Evolutionary conservation across 2,888 invertebrate species (phyloP).

Genomic region (Eledona agricola): DNA sequence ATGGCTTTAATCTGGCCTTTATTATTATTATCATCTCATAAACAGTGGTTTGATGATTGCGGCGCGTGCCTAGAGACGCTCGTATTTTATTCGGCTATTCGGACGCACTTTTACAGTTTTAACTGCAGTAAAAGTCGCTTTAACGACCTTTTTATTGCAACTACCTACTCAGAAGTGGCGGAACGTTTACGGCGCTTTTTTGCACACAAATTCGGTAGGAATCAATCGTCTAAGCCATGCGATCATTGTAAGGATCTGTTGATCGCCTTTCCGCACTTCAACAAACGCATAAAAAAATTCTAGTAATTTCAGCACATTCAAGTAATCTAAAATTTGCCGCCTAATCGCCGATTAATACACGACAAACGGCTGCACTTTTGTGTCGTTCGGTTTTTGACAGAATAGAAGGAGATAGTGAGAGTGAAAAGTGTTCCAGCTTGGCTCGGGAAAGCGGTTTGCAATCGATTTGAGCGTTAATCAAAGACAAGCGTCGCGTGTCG

Average conservation of each 20-base stretch:
- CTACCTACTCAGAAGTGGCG: slow-evolving; percentile 57
- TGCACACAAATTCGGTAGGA: slow-evolving; percentile 19
- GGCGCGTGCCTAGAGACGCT: slow-evolving; percentile 60
- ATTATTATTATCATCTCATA: slow-evolving; percentile 61
- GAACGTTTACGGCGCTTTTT: slow-evolving; percentile 47
- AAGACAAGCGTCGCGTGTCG: slow-evolving; percentile 61
- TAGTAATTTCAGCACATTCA: no score
- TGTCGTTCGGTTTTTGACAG: no score
- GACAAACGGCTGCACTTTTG: no score
- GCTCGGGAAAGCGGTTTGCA: slow-evolving; percentile 49
- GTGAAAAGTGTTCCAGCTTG: slow-evolving; percentile 58
- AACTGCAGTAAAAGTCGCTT: slow-evolving; percentile 63
- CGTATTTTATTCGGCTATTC: slow-evolving; percentile 60
- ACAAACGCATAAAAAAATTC: slow-evolving; percentile 1
- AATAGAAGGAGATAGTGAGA: no score
- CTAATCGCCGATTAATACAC: no score
- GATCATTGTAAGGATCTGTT: slow-evolving; percentile 18
- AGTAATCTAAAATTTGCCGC: no score
- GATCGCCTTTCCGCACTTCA: no score
- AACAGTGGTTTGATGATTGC: slow-evolving; percentile 57
- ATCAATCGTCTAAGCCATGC: slow-evolving; percentile 14
- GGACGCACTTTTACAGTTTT: slow-evolving; percentile 63
- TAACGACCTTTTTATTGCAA: slow-evolving; percentile 63
- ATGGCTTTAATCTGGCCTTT: slow-evolving; percentile 61
- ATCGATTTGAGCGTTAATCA: slow-evolving; percentile 64